phyloP scores from a whole-genome alignment of 2,113 vertebrate genomes.

The Dissostichus mawsoni region DNA sequence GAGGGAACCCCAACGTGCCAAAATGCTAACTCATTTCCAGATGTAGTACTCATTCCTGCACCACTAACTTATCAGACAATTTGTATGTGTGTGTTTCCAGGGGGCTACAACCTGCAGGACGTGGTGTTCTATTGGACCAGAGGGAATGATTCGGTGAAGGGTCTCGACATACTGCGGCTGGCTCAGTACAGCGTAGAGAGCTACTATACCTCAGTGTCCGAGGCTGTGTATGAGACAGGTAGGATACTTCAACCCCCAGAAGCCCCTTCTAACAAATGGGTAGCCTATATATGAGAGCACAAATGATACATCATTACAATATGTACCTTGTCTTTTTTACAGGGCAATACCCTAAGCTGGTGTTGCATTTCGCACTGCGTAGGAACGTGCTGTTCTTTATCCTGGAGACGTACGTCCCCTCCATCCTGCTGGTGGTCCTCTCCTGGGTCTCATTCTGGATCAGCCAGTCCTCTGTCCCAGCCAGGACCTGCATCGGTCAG shows the following conservation, averaged over 20 bases:
- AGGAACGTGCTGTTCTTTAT: constrained; percentile 93
- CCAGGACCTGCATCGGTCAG: no score
- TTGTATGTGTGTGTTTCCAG: constrained; percentile 72
- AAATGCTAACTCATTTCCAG: no score
- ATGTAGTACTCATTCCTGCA: no score
- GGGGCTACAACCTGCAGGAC: constrained; percentile 93
- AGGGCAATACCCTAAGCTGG: constrained; percentile 91
- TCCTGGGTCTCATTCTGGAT: constrained; percentile 71
- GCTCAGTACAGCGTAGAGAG: constrained; percentile 93
- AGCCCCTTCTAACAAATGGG: background rate
- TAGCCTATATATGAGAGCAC: background rate
- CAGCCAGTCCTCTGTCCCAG: no score
- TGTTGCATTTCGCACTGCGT: constrained; percentile 91
- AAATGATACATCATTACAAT: background rate
- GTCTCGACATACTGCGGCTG: constrained; percentile 87
- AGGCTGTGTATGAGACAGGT: constrained; percentile 93
- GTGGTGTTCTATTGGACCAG: constrained; percentile 93
- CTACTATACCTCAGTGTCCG: constrained; percentile 89
- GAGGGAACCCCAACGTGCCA: no score
- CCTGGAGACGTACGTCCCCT: constrained; percentile 92
- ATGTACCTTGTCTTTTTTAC: constrained; percentile 12
- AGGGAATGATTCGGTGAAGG: constrained; percentile 91
- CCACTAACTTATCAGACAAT: no score
- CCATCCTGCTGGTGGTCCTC: constrained; percentile 90
- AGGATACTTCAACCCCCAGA: background rate